Percentiles rank a stretch among this genome's conserved stretches.
These are phyloP conservation scores for Stomatorhinus walkeri DNA, from an alignment of 2,797 vertebrate species.

Conservation along the genomic window DNA sequence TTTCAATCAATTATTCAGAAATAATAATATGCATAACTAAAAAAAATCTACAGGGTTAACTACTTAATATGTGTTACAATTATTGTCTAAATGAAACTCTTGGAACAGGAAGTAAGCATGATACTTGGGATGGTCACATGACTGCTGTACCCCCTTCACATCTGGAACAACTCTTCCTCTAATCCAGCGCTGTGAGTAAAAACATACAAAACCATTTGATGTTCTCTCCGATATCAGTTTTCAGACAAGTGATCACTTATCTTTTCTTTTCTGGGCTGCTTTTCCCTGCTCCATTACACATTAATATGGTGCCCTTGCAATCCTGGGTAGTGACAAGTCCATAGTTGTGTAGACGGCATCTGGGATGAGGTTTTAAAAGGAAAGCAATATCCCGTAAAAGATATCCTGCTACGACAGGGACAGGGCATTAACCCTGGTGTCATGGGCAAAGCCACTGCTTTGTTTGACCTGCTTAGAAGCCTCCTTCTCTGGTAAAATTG, in stretches of 20 bases:
- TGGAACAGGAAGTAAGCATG: not conserved
- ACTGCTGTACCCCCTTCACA: not conserved
- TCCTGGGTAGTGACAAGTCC: slow-evolving; percentile 9
- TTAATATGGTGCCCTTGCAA: not conserved
- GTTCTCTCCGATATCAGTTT: not conserved
- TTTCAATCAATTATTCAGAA: not conserved
- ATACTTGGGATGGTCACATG: not conserved
- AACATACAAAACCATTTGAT: not conserved
- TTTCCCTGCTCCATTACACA: not conserved
- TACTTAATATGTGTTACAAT: not conserved
- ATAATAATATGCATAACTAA: not conserved
- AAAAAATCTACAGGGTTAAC: not conserved
- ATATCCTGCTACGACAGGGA: not conserved
- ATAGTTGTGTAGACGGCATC: not conserved
- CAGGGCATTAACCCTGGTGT: slow-evolving; percentile 17
- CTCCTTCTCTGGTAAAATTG: not conserved
- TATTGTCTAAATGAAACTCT: not conserved
- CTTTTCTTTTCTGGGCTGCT: not conserved
- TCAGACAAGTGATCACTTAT: slow-evolving; percentile 1
- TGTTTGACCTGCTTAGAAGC: slow-evolving; percentile 5
- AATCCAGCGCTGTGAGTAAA: not conserved
- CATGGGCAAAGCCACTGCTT: slow-evolving; percentile 17
- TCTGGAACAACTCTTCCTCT: not conserved
- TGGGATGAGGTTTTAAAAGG: slow-evolving; percentile 11
- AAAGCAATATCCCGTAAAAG: slow-evolving; percentile 3